Conservation (phyloP, 1,140 invertebrate genomes). For the Platyscapa corneri region DNA sequence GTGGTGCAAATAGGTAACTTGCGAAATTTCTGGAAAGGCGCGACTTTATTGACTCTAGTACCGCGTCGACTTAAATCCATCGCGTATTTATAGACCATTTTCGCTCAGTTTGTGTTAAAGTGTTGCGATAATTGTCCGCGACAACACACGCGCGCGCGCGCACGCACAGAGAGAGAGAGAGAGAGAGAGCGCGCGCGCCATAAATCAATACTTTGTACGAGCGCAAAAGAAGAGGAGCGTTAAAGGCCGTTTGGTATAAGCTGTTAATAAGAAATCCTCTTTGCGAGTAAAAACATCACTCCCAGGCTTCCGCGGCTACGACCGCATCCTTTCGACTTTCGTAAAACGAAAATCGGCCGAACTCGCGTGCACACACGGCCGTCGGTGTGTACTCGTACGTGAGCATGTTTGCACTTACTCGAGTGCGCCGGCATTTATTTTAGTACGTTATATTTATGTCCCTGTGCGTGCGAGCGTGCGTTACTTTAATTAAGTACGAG, state of each 20-base stretch:
- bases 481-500: constrained; percentile 35
- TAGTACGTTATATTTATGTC: constrained; percentile 23
- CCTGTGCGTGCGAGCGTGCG: constrained; percentile 35
- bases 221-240: neutral
- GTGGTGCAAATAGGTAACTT: too few relatives aligned
- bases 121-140: neutral
- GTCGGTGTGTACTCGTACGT: neutral
- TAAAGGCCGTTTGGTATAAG: neutral
- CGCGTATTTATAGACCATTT: neutral
- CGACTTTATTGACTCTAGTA: too few relatives aligned
- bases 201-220: neutral
- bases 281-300: neutral
- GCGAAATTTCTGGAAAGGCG: too few relatives aligned
- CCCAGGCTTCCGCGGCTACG: neutral
- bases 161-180: too few relatives aligned
- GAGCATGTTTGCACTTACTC: neutral
- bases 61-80: too few relatives aligned
- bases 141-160: neutral
- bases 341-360: neutral
- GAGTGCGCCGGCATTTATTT: neutral
- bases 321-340: neutral
- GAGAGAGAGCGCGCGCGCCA: too few relatives aligned
- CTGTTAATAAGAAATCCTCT: too few relatives aligned
- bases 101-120: neutral
- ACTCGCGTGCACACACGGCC: neutral